Percentiles rank a stretch among this genome's conserved stretches.
Conservation (phyloP, 2,113 vertebrate genomes). For the Lanius ludovicianus region DNA sequence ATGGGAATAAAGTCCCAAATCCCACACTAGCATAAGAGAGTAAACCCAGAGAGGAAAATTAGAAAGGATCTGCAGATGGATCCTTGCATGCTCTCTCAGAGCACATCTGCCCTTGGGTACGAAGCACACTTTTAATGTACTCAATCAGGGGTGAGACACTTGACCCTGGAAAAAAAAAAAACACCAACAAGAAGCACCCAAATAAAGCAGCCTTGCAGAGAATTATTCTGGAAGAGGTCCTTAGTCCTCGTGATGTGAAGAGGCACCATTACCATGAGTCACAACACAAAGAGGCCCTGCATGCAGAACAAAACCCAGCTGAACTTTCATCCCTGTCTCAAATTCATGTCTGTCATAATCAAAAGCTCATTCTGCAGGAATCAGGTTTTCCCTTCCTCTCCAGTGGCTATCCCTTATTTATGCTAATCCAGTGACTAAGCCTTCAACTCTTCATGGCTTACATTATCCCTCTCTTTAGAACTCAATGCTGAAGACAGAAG, state of each 20-base stretch:
- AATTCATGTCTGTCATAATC: not conserved
- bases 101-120: not conserved
- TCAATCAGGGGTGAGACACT: not conserved
- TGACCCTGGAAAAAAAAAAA: not conserved
- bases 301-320: not conserved
- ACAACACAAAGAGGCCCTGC: not conserved
- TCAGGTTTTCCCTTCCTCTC: not conserved
- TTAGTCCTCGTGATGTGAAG: not conserved
- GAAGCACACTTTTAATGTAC: not conserved
- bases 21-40: not conserved
- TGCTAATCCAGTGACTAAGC: not conserved
- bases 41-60: not conserved
- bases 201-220: not conserved
- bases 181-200: not conserved
- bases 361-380: constrained; percentile 5
- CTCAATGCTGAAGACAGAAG: not conserved
- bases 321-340: not conserved
- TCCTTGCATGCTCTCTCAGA: not conserved
- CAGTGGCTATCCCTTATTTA: not conserved
- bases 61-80: not conserved
- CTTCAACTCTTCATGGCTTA: not conserved
- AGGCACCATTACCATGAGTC: not conserved
- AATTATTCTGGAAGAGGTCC: not conserved
- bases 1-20: not conserved
- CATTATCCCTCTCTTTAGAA: not conserved